Evolutionary conservation across 37 sponge, comb jelly and placozoan species (phyloP), one percentile per base, ranked within the genome.

Genomic region (Spongilla lacustris): DNA sequence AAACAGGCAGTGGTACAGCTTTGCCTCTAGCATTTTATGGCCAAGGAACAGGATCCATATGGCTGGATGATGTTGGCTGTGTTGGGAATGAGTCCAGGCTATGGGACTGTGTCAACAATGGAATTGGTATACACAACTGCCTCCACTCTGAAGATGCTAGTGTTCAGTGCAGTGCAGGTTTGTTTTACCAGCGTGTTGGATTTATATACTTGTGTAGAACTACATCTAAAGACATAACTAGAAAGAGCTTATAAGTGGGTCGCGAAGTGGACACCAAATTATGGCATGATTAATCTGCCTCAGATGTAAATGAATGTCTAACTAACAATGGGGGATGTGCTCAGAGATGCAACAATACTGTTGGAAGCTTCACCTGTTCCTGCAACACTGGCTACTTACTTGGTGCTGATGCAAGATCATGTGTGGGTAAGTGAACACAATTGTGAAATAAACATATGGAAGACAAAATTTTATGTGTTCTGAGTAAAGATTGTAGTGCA

Each of bases 101-200:
- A 23, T 12, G 67, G 27, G 66, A 80, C 34, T 86, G 87, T 34
- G n/a, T 68, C 49, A 27, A 70, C 36, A 67, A 30, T 21, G 70
- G 70, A 29, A 24, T 79, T 71, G 87, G 87, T 0, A 68, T 25
- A 70, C 81, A 86, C 25, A 66, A 86, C 46, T 86, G 87, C 50
- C 14, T 30, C 0, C 87, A 86, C 66, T 69, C 36, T 50, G 87
- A 86, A 80, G 87, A 86, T 86, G 81, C 72, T 68, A 66, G 87
- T 25, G 87, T 86, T 22, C 58, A 58, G 58, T 58, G 58, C 58
- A 58, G 58, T 58, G 11, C 58, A 58, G 58, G 58, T 58, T 58
- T 58, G 58, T 58, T 58, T 58, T 17, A 17, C 58, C 58, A 58
- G 21, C 19, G 58, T 17, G 21, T 58, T 58, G 14, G 58, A 58